Conservation (phyloP, 2,797 vertebrate genomes). For the Halcyon smyrnensis region DNA sequence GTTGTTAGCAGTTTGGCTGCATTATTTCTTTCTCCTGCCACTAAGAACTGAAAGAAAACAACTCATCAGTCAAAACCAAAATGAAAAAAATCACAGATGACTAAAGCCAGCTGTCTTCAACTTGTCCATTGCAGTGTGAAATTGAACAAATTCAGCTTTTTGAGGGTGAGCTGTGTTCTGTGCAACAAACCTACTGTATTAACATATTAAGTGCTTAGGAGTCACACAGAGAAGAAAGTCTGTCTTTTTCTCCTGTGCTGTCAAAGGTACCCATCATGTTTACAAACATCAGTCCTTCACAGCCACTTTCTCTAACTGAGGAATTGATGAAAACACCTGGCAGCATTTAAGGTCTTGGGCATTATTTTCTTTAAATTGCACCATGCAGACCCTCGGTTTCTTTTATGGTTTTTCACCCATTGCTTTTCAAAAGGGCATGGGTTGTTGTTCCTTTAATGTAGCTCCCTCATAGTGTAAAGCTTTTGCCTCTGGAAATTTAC, state of each 20-base stretch:
- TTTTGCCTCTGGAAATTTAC: conserved; percentile 17
- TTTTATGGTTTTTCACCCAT: not conserved
- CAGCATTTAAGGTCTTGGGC: not conserved
- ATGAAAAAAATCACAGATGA: not conserved
- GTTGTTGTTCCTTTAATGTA: not conserved
- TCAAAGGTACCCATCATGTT: not conserved
- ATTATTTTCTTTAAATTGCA: not conserved
- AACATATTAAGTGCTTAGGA: not conserved
- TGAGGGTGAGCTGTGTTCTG: not conserved
- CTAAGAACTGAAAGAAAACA: conserved; percentile 61
- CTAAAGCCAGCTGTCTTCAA: conserved; percentile 45
- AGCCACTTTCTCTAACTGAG: not conserved
- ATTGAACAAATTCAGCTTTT: conserved; percentile 2
- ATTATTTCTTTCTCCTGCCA: conserved; percentile 31
- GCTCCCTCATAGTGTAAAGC: not conserved
- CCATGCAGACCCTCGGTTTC: not conserved
- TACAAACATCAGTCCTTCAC: not conserved
- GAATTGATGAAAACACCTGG: not conserved
- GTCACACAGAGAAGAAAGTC: not conserved
- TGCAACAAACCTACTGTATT: not conserved
- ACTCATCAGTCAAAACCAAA: conserved; percentile 62
- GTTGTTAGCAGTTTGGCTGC: conserved; percentile 40
- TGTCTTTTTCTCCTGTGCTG: not conserved
- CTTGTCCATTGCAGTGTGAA: conserved; percentile 14
- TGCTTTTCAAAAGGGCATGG: not conserved